Conservation (phyloP, 2,797 vertebrate genomes). For the Sardinella longiceps region DNA sequence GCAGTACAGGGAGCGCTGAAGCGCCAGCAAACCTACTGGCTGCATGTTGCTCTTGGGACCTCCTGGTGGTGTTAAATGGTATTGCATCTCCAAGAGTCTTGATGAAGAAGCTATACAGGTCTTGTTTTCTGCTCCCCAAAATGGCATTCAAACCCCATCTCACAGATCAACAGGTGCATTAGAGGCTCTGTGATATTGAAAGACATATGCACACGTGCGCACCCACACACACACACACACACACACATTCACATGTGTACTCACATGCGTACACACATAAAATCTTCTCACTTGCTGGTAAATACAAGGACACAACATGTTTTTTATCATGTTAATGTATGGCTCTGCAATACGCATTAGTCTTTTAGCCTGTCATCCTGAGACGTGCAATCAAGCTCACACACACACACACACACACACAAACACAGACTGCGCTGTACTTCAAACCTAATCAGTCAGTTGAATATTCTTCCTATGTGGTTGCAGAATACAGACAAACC, state of each 20-base stretch:
- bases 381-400: neutral
- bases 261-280: neutral
- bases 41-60: neutral
- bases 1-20: neutral
- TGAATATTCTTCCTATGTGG: neutral
- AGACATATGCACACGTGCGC: too few species aligned
- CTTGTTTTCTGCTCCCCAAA: neutral
- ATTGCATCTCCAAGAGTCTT: neutral
- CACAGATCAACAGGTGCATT: neutral
- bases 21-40: neutral
- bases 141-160: neutral
- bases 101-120: neutral
- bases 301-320: neutral
- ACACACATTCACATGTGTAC: neutral
- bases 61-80: neutral
- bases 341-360: neutral
- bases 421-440: neutral
- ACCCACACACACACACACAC: neutral
- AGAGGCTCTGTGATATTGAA: neutral
- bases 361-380: neutral
- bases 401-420: neutral
- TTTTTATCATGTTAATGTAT: neutral
- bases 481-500: neutral
- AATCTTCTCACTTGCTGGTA: neutral
- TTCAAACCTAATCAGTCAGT: neutral